phyloP scores from a whole-genome alignment of 2,888 invertebrate species.

The Spicauda simplicius region DNA sequence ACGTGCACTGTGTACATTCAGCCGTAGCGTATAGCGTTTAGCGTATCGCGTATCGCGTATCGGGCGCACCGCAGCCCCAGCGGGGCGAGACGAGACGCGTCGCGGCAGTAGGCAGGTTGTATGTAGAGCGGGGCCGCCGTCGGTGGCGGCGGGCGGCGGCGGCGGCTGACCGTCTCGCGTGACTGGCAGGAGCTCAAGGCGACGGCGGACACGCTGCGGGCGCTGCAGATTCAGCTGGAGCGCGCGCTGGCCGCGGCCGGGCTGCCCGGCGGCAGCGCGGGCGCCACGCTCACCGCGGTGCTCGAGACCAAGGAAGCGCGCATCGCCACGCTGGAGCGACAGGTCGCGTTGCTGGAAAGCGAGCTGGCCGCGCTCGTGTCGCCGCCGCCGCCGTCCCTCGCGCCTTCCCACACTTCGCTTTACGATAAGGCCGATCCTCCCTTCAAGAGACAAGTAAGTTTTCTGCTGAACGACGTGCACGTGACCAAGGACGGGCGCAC shows the following conservation, averaged over 20 bases:
- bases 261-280: constrained; percentile 82
- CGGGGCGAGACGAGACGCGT: constrained; percentile 58
- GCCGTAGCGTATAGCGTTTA: constrained; percentile 42
- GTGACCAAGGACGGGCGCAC: constrained; percentile 89
- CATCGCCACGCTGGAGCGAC: constrained; percentile 94
- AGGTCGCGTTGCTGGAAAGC: constrained; percentile 91
- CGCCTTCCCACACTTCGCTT: constrained; percentile 84
- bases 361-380: constrained; percentile 86
- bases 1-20: constrained; percentile 42
- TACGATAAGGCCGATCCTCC: constrained; percentile 87
- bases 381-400: constrained; percentile 82
- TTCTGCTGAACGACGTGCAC: constrained; percentile 92
- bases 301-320: constrained; percentile 94
- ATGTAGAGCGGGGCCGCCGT: constrained; percentile 55
- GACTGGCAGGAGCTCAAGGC: constrained; percentile 91
- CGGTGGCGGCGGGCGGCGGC: constrained; percentile 59
- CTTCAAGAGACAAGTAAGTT: constrained; percentile 94
- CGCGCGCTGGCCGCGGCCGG: constrained; percentile 87
- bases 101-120: constrained; percentile 62
- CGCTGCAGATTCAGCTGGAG: constrained; percentile 92
- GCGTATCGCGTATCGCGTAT: constrained; percentile 44
- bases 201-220: constrained; percentile 93
- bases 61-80: constrained; percentile 58
- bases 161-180: constrained; percentile 68
- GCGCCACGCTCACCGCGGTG: constrained; percentile 90